phyloP scores from a whole-genome alignment of 2,797 vertebrate genomes.

The Rhynchotus rufescens region DNA sequence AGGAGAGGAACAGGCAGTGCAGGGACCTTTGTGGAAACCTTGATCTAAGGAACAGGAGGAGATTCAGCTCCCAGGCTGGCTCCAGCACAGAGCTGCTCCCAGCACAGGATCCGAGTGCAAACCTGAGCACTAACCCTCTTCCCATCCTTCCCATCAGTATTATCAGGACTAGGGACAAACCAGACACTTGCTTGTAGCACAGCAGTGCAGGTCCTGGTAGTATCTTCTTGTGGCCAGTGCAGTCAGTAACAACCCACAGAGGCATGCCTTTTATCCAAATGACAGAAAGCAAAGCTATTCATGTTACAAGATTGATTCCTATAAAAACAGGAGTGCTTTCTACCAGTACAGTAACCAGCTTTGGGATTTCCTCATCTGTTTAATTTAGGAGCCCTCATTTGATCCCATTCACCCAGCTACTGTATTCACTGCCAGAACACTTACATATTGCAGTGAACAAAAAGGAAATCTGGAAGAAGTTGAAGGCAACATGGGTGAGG shows the following conservation, averaged over 20 bases:
- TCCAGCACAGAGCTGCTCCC: not conserved
- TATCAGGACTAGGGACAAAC: not conserved
- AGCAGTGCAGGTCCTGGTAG: not conserved
- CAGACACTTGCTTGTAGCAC: not conserved
- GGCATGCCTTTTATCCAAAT: too few relatives aligned
- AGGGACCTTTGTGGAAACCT: too few relatives aligned
- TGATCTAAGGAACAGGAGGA: too few relatives aligned
- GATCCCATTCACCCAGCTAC: not conserved
- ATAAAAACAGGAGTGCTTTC: not conserved
- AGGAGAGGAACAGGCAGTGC: too few relatives aligned
- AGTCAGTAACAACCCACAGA: not conserved
- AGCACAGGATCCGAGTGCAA: too few relatives aligned
- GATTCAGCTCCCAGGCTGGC: not conserved
- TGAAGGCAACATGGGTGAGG: not conserved
- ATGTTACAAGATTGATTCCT: not conserved
- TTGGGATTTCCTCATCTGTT: not conserved
- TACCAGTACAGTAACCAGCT: not conserved
- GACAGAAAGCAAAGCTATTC: too few relatives aligned
- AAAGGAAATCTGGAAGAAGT: not conserved
- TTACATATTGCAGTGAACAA: not conserved
- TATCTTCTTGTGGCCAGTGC: not conserved
- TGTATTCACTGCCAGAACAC: not conserved
- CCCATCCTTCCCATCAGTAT: too few relatives aligned
- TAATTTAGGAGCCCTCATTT: accelerated
- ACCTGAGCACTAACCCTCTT: too few relatives aligned